phyloP scores from a whole-genome alignment of 2,888 invertebrate genomes.

The Aphidoletes aphidimyza region DNA sequence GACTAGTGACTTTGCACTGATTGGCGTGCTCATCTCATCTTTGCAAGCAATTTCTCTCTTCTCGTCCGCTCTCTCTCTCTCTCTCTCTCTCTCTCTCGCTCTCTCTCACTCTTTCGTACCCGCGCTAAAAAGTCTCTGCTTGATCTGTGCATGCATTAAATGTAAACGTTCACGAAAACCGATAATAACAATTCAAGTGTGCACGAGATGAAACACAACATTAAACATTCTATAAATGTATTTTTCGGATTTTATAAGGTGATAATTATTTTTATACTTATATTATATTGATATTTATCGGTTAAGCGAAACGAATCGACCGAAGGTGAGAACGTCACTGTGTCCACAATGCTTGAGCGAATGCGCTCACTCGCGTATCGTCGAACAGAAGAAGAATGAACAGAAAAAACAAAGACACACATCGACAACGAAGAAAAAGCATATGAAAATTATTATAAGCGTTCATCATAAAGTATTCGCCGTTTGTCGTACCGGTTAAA shows the following conservation, averaged over 20 bases:
- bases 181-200: slow-evolving; percentile 49
- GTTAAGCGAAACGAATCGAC: background rate
- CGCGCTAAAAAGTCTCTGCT: background rate
- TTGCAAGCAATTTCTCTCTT: too few relatives aligned
- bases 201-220: slow-evolving; percentile 38
- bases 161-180: background rate
- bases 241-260: slow-evolving; percentile 41
- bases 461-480: slow-evolving; percentile 52
- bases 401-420: background rate
- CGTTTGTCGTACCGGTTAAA: slow-evolving; percentile 51
- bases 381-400: background rate
- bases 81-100: background rate
- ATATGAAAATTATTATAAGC: slow-evolving; percentile 52
- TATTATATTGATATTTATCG: slow-evolving; percentile 54
- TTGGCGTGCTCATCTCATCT: background rate
- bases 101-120: background rate
- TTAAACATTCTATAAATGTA: slow-evolving; percentile 24
- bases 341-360: too few relatives aligned
- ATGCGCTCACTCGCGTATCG: too few relatives aligned
- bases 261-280: slow-evolving; percentile 50
- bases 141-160: slow-evolving; percentile 14
- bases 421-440: background rate
- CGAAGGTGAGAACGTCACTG: background rate
- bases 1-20: background rate
- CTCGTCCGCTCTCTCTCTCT: background rate